Base-by-base conservation (phyloP, 1,140 invertebrate genomes). In the Meteorus sp. region DNA sequence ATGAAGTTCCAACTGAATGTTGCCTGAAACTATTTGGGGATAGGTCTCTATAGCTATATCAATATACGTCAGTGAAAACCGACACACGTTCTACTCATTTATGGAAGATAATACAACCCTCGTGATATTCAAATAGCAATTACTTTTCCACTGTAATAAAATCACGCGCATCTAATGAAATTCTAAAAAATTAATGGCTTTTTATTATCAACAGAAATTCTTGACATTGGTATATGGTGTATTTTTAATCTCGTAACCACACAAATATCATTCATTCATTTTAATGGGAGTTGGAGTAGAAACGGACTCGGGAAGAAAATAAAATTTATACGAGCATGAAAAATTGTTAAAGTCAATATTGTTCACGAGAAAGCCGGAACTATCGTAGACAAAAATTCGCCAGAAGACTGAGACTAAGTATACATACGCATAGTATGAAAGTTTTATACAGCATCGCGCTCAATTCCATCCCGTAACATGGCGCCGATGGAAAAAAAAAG, bases 381-480 rank as follows among this genome's bases (percentile, higher is more conserved):
- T 45, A 20, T 54, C 19, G 59, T 44, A 25, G 39, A 33, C 51
- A 23, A 59, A 63, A 66, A 66, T 54, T 41, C 47, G n/a, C 50
- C 60, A 63, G 63, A 65, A 65, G 61, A 41, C n/a, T n/a, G n/a
- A n/a, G n/a, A n/a, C n/a, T n/a, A n/a, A n/a, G n/a, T n/a, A n/a
- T n/a, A n/a, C n/a, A n/a, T n/a, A n/a, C n/a, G n/a, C n/a, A n/a
- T n/a, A n/a, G n/a, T n/a, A n/a, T n/a, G n/a, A n/a, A n/a, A n/a
- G n/a, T 22, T 11, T 53, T 59, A 22, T 23, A 51, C 11, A 62
- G 66, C 63, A 61, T 63, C 62, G 65, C 60, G n/a, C n/a, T n/a
- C 69, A 69, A 72, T 70, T 72, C 69, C 67, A 59, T 64, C 65
- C 70, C 67, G 72, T 71, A 80, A 78, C 77, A 78, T 78, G 76